These are phyloP conservation scores for Hirundo rustica DNA, from an alignment of 2,797 vertebrate genomes.

Conservation along the genomic window DNA sequence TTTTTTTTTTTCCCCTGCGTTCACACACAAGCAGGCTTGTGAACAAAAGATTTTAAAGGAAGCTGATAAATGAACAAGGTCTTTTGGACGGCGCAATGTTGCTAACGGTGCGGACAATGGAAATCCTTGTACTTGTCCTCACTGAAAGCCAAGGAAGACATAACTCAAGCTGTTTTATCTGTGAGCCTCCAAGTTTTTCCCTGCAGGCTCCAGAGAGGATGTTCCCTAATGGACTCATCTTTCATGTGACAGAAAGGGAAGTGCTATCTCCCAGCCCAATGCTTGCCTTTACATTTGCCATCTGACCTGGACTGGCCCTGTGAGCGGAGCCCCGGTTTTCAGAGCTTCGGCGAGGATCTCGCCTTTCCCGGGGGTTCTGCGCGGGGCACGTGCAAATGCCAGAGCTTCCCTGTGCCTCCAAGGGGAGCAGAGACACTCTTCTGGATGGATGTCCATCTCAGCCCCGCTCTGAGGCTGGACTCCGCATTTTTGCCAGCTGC, in stretches of 20 bases:
- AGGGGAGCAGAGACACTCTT: neutral
- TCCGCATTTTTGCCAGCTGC: slow-evolving; percentile 14
- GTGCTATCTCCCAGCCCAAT: neutral
- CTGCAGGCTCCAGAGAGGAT: slow-evolving; percentile 56
- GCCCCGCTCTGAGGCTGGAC: neutral
- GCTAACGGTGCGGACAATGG: slow-evolving; percentile 63
- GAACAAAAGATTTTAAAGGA: slow-evolving; percentile 83
- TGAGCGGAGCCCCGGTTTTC: neutral
- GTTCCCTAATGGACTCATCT: slow-evolving; percentile 65
- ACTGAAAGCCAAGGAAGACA: slow-evolving; percentile 54
- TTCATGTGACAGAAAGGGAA: slow-evolving; percentile 40
- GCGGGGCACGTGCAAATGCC: neutral
- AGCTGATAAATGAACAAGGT: slow-evolving; percentile 77
- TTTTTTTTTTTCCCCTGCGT: slow-evolving; percentile 56
- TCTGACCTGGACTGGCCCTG: neutral
- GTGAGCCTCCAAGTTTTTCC: slow-evolving; percentile 56
- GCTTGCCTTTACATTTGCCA: neutral
- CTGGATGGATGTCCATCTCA: neutral
- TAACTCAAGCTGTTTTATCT: slow-evolving; percentile 61
- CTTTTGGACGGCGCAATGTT: slow-evolving; percentile 70
- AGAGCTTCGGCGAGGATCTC: neutral
- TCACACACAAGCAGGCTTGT: slow-evolving; percentile 68
- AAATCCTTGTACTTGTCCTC: slow-evolving; percentile 71
- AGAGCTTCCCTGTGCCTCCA: neutral
- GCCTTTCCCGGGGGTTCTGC: neutral